Evolutionary conservation across 2,797 vertebrate species (phyloP).

Genomic region (Chiroxiphia lanceolata): DNA sequence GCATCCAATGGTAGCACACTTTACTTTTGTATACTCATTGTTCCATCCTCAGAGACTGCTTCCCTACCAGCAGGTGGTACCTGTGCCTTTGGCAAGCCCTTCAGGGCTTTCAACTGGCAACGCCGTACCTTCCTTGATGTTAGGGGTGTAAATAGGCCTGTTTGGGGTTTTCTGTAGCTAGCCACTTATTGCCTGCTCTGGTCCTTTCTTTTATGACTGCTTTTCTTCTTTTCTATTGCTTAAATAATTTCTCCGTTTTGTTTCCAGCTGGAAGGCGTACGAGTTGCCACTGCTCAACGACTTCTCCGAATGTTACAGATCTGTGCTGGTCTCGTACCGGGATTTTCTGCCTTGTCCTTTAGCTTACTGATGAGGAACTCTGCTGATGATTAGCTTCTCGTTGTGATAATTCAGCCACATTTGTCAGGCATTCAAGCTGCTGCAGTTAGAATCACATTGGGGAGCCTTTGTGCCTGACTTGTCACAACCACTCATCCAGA

Average conservation of each 20-base stretch:
- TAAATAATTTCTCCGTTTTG: background rate
- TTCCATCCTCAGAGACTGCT: background rate
- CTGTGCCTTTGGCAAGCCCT: background rate
- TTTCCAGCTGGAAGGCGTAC: slow-evolving; percentile 78
- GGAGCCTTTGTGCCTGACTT: background rate
- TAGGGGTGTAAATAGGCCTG: background rate
- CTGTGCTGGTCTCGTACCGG: slow-evolving; percentile 81
- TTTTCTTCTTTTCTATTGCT: background rate
- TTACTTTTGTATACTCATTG: background rate
- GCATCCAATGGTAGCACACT: background rate
- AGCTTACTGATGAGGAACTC: slow-evolving; percentile 73
- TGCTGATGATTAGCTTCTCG: slow-evolving; percentile 8
- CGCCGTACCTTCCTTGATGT: background rate
- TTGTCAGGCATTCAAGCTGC: background rate
- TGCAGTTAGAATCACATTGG: background rate
- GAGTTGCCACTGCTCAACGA: slow-evolving; percentile 75
- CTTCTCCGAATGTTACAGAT: slow-evolving; percentile 84
- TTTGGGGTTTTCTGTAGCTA: background rate
- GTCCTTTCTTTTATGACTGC: background rate
- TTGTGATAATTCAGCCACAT: slow-evolving; percentile 4
- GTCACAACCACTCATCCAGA: background rate
- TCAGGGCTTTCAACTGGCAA: background rate
- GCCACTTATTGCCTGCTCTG: background rate
- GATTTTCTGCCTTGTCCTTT: slow-evolving; percentile 84
- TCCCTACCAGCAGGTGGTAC: background rate